A percentile compares a stretch with the other conserved stretches of the same genome.
Evolutionary conservation across 2,888 invertebrate genomes (phyloP).

Genomic region (Habroteleia sp.): DNA sequence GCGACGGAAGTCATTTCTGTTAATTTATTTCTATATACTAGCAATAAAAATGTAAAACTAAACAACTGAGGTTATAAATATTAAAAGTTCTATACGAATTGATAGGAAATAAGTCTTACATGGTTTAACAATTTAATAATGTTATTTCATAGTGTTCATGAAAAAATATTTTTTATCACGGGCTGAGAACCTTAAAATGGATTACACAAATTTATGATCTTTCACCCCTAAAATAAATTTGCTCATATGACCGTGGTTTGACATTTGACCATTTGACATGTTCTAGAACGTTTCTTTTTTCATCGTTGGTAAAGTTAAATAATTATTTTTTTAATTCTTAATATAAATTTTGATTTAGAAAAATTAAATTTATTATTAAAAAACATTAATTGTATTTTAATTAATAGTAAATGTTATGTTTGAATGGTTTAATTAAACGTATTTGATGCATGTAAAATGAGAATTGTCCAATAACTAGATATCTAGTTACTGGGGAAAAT

Average conservation of each 20-base stretch:
- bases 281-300: constrained; percentile 2
- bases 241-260: constrained; percentile 34
- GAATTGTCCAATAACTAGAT: no score
- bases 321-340: no score
- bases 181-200: no score
- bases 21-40: constrained; percentile 42
- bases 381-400: no score
- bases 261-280: constrained; percentile 39
- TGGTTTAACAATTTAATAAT: constrained; percentile 7
- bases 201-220: constrained; percentile 16
- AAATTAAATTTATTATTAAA: no score
- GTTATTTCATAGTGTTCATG: neutral
- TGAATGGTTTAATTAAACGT: no score
- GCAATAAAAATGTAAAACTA: constrained; percentile 6
- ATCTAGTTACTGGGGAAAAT: no score
- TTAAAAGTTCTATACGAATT: constrained; percentile 4
- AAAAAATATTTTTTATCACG: neutral
- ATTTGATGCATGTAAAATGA: no score
- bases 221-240: constrained; percentile 26
- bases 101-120: constrained; percentile 36
- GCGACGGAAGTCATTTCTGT: constrained; percentile 36
- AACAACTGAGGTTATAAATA: constrained; percentile 26
- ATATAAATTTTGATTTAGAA: no score
- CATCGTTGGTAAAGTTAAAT: constrained; percentile 1
- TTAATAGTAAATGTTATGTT: no score